phyloP scores from a whole-genome alignment of 1,140 invertebrate genomes.

The Papilio polyxenes region DNA sequence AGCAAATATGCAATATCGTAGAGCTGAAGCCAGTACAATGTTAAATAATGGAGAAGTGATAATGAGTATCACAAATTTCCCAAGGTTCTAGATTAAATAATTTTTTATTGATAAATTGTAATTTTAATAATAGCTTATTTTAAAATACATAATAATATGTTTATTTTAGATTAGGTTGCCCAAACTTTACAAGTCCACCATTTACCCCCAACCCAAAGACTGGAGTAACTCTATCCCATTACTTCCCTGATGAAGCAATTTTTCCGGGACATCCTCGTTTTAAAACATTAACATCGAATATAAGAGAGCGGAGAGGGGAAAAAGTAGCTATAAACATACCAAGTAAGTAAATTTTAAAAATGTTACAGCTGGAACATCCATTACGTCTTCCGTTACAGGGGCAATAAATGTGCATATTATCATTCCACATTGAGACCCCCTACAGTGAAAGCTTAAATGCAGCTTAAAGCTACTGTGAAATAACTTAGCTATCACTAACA shows the following conservation, averaged over 20 bases:
- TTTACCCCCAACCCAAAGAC: constrained; percentile 85
- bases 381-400: background rate
- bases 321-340: constrained; percentile 98
- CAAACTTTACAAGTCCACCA: constrained; percentile 93
- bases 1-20: constrained; percentile 95
- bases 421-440: background rate
- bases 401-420: background rate
- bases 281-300: constrained; percentile 96
- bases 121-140: background rate
- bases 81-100: constrained; percentile 84
- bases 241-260: constrained; percentile 97
- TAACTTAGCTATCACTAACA: too few species aligned
- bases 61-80: constrained; percentile 95
- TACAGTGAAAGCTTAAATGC: too few species aligned
- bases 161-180: constrained; percentile 89
- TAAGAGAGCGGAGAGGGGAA: constrained; percentile 92
- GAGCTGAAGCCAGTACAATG: constrained; percentile 91
- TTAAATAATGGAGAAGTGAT: constrained; percentile 91
- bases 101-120: background rate
- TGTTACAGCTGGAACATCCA: background rate
- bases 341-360: constrained; percentile 81
- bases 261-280: constrained; percentile 97
- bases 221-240: constrained; percentile 90
- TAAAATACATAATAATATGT: constrained; percentile 27
- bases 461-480: too few species aligned